Evolutionary conservation across 2,797 vertebrate species (phyloP).

Genomic region (Diglossa cyanea): DNA sequence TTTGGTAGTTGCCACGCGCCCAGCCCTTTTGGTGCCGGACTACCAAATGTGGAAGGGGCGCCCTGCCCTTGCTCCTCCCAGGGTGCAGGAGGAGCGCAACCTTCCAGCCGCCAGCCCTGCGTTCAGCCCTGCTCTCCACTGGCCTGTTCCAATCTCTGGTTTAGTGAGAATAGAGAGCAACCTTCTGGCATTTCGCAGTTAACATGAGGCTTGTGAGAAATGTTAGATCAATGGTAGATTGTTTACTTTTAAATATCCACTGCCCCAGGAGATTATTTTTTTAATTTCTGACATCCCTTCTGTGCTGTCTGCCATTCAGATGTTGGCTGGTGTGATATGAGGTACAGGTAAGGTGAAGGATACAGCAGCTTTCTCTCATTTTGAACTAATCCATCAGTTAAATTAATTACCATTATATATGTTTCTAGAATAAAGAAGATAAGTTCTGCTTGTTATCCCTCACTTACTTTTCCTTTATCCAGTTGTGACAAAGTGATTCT

Average conservation of each 20-base stretch:
- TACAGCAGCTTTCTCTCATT: background rate
- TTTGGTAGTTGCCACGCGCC: background rate
- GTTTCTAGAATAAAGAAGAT: background rate
- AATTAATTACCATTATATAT: background rate
- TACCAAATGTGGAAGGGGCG: accelerated
- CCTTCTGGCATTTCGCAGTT: background rate
- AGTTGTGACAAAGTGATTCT: background rate
- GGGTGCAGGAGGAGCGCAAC: background rate
- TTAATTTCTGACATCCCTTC: background rate
- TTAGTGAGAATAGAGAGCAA: background rate
- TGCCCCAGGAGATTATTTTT: background rate
- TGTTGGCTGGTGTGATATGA: background rate
- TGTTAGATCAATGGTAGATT: background rate
- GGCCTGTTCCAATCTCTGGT: no score
- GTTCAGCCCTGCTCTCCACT: accelerated
- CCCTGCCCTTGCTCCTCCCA: background rate
- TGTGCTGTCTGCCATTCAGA: background rate
- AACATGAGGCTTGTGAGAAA: background rate
- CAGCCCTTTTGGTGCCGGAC: background rate
- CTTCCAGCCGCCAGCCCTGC: background rate
- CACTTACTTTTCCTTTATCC: background rate
- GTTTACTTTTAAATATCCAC: background rate
- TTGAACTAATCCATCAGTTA: background rate
- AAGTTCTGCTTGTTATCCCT: background rate
- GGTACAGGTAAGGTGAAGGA: background rate